A percentile compares a stretch with the other conserved stretches of the same genome.
Evolutionary conservation across 2,888 invertebrate genomes (phyloP).

Genomic region (Poecilobothrus nobilitatus): DNA sequence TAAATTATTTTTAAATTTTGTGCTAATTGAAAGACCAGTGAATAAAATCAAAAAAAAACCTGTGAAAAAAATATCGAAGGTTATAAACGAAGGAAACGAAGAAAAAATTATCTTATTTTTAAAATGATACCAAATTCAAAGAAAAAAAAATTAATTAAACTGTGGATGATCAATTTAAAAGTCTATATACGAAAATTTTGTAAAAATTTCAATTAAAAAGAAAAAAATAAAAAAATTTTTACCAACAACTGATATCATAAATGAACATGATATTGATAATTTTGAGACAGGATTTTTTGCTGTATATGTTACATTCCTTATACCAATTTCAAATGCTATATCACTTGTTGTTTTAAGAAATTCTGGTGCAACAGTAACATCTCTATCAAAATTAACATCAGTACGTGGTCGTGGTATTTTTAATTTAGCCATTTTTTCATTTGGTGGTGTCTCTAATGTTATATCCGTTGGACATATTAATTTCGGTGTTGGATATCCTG

Average conservation of each 20-base stretch:
- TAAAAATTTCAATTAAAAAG: too few relatives aligned
- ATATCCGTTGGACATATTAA: conserved; percentile 48
- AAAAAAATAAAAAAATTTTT: conserved; percentile 9
- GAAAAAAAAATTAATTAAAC: too few relatives aligned
- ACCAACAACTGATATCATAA: conserved; percentile 24
- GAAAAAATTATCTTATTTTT: too few relatives aligned
- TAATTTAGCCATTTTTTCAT: conserved; percentile 44
- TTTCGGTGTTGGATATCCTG: conserved; percentile 46
- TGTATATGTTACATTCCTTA: conserved; percentile 46
- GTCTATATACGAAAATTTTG: too few relatives aligned
- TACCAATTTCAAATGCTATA: conserved; percentile 45
- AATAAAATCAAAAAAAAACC: too few relatives aligned
- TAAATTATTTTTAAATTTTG: too few relatives aligned
- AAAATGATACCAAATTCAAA: too few relatives aligned
- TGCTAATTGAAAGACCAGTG: too few relatives aligned
- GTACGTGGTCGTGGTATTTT: conserved; percentile 47
- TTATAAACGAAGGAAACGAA: too few relatives aligned
- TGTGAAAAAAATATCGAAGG: too few relatives aligned
- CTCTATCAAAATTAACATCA: conserved; percentile 47
- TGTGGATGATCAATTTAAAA: too few relatives aligned
- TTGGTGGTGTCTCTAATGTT: conserved; percentile 42
- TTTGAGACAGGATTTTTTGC: conserved; percentile 47
- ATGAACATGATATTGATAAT: conserved; percentile 25
- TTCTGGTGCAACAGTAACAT: conserved; percentile 46
- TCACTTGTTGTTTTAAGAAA: conserved; percentile 46